These are phyloP conservation scores for Euborellia annulipes DNA, from an alignment of 1,140 invertebrate species.

Conservation along the genomic window DNA sequence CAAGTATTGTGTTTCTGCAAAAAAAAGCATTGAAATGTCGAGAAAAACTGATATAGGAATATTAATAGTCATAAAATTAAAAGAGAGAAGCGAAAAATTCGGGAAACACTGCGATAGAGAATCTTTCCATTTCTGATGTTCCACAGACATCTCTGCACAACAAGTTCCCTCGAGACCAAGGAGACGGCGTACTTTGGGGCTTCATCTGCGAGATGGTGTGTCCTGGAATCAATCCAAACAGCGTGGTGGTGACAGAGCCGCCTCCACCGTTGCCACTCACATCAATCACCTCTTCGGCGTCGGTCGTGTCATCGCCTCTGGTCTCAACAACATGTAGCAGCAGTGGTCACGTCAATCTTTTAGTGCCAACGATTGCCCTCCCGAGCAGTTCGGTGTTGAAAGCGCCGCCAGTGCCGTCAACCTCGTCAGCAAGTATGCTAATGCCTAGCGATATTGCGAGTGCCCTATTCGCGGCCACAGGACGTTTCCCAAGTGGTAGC, in stretches of 20 bases:
- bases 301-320: not conserved
- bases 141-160: constrained; percentile 36
- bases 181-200: constrained; percentile 43
- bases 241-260: no score
- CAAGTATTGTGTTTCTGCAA: no score
- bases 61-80: no score
- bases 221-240: constrained; percentile 17
- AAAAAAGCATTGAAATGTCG: no score
- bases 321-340: no score
- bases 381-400: not conserved
- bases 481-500: constrained; percentile 30
- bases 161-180: constrained; percentile 48
- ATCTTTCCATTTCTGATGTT: no score
- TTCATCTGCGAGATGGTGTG: constrained; percentile 39
- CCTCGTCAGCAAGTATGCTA: constrained; percentile 32
- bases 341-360: constrained; percentile 4
- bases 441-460: constrained; percentile 41
- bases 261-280: not conserved
- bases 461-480: constrained; percentile 34
- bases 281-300: not conserved
- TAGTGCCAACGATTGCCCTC: constrained; percentile 3
- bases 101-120: no score
- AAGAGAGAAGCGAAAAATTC: no score
- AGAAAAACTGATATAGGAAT: no score
- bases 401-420: constrained; percentile 13